Conservation (phyloP, 2,888 invertebrate species). For the Panzeria rudis region DNA sequence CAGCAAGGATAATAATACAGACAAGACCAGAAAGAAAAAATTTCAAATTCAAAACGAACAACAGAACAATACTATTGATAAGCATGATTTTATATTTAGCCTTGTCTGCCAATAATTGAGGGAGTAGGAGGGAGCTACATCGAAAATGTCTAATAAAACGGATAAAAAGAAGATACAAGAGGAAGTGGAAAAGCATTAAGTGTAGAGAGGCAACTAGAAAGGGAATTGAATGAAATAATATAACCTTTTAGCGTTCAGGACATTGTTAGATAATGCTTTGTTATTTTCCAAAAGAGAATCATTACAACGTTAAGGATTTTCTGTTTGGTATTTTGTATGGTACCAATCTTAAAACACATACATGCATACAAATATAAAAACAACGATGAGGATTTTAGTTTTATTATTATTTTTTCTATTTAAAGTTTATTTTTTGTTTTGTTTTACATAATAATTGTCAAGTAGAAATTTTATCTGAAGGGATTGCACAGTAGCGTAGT, state of each 20-base stretch:
- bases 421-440: not conserved
- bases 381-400: slow-evolving; percentile 39
- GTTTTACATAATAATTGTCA: slow-evolving; percentile 63
- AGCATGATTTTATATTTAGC: slow-evolving; percentile 68
- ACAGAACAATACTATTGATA: slow-evolving; percentile 62
- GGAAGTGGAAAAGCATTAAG: not conserved
- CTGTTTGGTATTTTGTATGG: slow-evolving; percentile 41
- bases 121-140: not conserved
- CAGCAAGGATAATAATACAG: slow-evolving; percentile 19
- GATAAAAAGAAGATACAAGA: not conserved
- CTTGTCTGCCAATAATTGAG: slow-evolving; percentile 58
- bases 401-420: slow-evolving; percentile 27
- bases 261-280: slow-evolving; percentile 68
- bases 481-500: slow-evolving; percentile 15
- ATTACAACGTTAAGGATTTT: slow-evolving; percentile 59
- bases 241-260: slow-evolving; percentile 71
- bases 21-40: slow-evolving; percentile 31
- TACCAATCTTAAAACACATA: not conserved
- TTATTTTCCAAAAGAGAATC: slow-evolving; percentile 68
- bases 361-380: not conserved
- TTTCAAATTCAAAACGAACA: slow-evolving; percentile 52
- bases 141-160: not conserved
- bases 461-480: slow-evolving; percentile 57
- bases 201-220: not conserved
- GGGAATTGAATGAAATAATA: slow-evolving; percentile 64